Base-by-base conservation (phyloP, 2,888 invertebrate species). In the Cheilosia impressa region DNA sequence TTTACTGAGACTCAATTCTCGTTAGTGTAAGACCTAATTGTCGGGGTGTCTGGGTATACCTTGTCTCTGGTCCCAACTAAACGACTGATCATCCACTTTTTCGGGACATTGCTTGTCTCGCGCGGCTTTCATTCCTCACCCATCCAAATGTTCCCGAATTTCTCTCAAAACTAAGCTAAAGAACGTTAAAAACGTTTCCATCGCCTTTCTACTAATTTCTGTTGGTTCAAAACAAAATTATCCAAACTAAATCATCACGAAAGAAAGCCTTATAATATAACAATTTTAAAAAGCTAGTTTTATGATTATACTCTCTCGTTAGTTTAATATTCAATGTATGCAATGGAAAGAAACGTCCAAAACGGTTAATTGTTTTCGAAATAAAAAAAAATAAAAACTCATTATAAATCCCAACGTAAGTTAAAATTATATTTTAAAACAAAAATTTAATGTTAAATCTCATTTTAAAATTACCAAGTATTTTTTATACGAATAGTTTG, bases 351-450 rank as follows among this genome's bases (percentile, higher is more conserved):
- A 50, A 50, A 45, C 52, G 68, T 76, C 76, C 65, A 58, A 58
- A 50, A 47, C 24, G 24, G 15, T 47, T 41, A 75, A 38, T 38
- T 38, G 34, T 43, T 17, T 34, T n/a, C 4, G 17, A 68, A 68
- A 34, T n/a, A 19, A 4, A 34, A 19, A 55, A 53, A 55, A 53
- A n/a, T n/a, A 31, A 3, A 34, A 17, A 62, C 43, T 68, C 55
- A 34, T 52, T 38, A 19, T 27, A 63, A 78, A 78, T 78, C 77
- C 77, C 77, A 77, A 77, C 77, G 78, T 63, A 78, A 55, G 55
- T 31, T 69, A 34, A 47, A 69, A 63, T 19, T 45, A 34, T 38
- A 47, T 19, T 19, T 19, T 13, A 57, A 31, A 31, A 58, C 4
- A 58, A 58, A 58, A 4, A 10, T 55, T 41, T 6, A 34, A 24